Conservation (phyloP, 1,140 invertebrate species). For the Chymomyza costata region DNA sequence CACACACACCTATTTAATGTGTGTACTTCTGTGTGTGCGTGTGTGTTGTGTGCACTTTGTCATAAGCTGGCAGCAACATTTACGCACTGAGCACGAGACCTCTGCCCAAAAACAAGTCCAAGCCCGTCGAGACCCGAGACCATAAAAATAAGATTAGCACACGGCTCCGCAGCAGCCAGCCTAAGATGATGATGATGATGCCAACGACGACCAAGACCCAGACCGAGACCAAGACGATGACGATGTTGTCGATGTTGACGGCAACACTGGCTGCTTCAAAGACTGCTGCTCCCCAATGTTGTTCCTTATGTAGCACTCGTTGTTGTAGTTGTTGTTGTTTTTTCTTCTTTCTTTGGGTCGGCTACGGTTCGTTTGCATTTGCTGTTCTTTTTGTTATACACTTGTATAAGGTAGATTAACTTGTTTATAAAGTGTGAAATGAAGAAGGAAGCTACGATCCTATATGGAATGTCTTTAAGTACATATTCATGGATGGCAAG, state of each 20-base stretch:
- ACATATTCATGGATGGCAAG: too few relatives aligned
- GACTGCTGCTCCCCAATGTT: slow-evolving; percentile 12
- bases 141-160: slow-evolving; percentile 72
- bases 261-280: slow-evolving; percentile 12
- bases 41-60: not conserved
- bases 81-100: slow-evolving; percentile 35
- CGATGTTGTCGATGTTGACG: not conserved
- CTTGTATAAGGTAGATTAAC: too few relatives aligned
- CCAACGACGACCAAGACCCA: not conserved
- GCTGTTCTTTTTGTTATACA: not conserved
- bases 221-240: not conserved
- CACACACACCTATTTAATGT: too few relatives aligned
- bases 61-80: slow-evolving; percentile 35
- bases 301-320: too few relatives aligned
- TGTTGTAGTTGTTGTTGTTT: slow-evolving; percentile 15
- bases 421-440: too few relatives aligned
- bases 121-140: slow-evolving; percentile 60
- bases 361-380: slow-evolving; percentile 25
- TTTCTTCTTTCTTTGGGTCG: slow-evolving; percentile 7
- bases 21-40: not conserved
- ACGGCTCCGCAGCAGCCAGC: slow-evolving; percentile 47
- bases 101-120: slow-evolving; percentile 46
- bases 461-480: too few relatives aligned
- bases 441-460: too few relatives aligned
- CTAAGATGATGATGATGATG: slow-evolving; percentile 6